These are phyloP conservation scores for Scortum barcoo DNA, from an alignment of 2,113 vertebrate species.

Conservation along the genomic window DNA sequence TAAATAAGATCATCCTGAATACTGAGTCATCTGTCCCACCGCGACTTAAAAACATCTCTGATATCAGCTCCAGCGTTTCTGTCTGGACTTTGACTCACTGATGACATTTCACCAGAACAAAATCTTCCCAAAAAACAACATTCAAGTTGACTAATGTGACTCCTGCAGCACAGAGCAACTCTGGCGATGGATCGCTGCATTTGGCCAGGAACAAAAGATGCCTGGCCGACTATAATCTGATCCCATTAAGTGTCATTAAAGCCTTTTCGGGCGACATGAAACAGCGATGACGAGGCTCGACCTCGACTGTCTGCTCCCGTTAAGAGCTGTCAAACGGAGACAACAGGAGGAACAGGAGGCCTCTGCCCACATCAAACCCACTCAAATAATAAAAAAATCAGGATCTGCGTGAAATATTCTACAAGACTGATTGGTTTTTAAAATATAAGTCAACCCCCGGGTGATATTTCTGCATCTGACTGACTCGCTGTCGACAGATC, in stretches of 20 bases:
- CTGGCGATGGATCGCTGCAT: not conserved
- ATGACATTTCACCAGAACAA: not conserved
- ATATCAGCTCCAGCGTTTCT: not conserved
- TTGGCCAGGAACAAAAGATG: constrained; percentile 6
- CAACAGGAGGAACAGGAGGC: not conserved
- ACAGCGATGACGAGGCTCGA: constrained; percentile 16
- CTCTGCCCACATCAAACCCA: not conserved
- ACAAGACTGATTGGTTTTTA: not conserved
- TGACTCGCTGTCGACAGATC: not conserved
- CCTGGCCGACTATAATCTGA: constrained; percentile 5
- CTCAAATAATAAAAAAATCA: not conserved
- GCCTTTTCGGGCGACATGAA: constrained; percentile 14
- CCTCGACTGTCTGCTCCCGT: constrained; percentile 31
- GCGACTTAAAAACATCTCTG: not conserved
- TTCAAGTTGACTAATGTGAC: not conserved
- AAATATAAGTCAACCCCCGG: not conserved
- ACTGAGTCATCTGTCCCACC: not conserved
- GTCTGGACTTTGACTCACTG: not conserved
- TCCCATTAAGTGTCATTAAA: constrained; percentile 16
- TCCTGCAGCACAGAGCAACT: not conserved
- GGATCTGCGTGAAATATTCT: not conserved
- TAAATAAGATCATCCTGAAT: not conserved
- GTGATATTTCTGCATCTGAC: not conserved
- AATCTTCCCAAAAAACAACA: not conserved
- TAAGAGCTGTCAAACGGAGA: constrained; percentile 25